phyloP scores from a whole-genome alignment of 2,888 invertebrate species.

The Volucella bombylans region DNA sequence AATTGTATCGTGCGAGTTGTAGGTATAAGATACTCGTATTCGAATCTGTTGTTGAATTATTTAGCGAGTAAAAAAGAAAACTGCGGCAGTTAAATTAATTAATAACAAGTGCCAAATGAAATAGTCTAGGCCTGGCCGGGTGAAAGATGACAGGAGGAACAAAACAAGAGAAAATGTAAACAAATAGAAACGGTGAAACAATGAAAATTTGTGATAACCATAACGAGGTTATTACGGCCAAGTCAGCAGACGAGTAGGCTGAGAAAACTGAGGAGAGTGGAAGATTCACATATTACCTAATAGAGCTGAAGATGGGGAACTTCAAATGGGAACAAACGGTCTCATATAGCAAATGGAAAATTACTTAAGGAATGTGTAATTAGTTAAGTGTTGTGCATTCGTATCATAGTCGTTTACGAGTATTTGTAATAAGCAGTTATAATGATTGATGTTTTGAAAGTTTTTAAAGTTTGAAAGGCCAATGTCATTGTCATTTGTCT shows the following conservation, averaged over 20 bases:
- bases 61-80: conserved; percentile 54
- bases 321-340: neutral
- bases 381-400: conserved; percentile 36
- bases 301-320: conserved; percentile 12
- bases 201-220: conserved; percentile 64
- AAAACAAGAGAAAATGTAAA: conserved; percentile 46
- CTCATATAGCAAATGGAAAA: conserved; percentile 37
- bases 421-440: neutral
- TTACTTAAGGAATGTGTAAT: conserved; percentile 37
- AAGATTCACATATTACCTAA: conserved; percentile 34
- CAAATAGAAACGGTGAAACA: conserved; percentile 65
- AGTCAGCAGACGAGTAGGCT: neutral
- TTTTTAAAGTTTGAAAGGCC: conserved; percentile 12
- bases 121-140: neutral
- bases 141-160: neutral
- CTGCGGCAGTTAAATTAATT: conserved; percentile 69
- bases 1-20: conserved; percentile 49
- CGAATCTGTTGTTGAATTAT: conserved; percentile 63
- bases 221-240: conserved; percentile 56
- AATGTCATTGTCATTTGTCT: conserved; percentile 25
- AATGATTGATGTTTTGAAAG: conserved; percentile 28
- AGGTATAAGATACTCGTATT: too few species aligned
- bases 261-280: too few species aligned
- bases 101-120: conserved; percentile 63
- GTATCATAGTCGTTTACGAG: neutral